phyloP scores from a whole-genome alignment of 2,113 vertebrate species.

The Mesitornis unicolor region DNA sequence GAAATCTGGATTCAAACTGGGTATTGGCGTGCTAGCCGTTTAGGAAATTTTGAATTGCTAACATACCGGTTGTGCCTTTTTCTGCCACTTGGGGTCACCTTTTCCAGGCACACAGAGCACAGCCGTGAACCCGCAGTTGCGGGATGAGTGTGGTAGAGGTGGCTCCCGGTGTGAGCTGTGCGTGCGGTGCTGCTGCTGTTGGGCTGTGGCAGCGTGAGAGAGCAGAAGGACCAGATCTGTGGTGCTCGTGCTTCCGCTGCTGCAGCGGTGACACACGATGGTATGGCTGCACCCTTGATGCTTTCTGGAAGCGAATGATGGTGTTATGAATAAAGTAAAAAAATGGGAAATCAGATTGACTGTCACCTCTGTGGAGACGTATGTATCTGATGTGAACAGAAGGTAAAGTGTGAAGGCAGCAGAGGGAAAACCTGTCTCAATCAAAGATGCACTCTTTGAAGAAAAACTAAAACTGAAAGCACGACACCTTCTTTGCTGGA shows the following conservation, averaged over 20 bases:
- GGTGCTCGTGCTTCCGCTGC: background rate
- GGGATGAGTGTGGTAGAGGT: fast-evolving
- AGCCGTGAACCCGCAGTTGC: fast-evolving
- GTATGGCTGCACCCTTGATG: background rate
- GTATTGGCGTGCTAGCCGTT: fast-evolving
- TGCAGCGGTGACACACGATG: fast-evolving
- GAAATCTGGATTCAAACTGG: background rate
- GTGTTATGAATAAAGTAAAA: background rate
- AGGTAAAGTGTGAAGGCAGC: background rate
- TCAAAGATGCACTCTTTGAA: background rate
- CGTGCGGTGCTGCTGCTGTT: fast-evolving
- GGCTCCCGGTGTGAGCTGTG: fast-evolving
- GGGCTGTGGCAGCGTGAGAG: fast-evolving
- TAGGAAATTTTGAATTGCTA: background rate
- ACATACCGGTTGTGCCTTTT: background rate
- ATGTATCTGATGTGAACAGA: background rate
- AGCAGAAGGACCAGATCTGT: background rate
- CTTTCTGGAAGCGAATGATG: background rate
- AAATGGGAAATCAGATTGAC: background rate
- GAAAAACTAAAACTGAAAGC: background rate
- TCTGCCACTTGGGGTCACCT: slow-evolving; percentile 27
- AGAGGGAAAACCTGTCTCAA: background rate
- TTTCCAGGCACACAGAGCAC: background rate
- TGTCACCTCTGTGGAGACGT: background rate
- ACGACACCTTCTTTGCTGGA: background rate